A percentile compares a stretch with the other conserved stretches of the same genome.
These are phyloP conservation scores for Drosophila mojavensis DNA, from an alignment of 1,140 invertebrate genomes.

Conservation along the genomic window DNA sequence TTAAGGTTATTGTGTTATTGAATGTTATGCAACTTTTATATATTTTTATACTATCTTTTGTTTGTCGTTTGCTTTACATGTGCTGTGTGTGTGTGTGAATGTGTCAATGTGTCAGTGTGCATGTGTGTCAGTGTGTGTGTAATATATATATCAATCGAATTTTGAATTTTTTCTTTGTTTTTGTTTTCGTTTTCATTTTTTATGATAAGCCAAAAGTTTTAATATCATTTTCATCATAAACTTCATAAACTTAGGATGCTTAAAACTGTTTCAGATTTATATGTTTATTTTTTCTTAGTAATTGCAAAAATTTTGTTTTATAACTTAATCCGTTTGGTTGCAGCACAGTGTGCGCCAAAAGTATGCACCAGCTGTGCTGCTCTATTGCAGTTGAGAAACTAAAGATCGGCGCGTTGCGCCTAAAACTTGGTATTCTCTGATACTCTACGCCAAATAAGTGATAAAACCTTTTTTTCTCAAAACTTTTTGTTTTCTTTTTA, in stretches of 20 bases:
- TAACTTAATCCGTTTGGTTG: constrained; percentile 61
- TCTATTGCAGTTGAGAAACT: constrained; percentile 74
- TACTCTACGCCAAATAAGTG: constrained; percentile 81
- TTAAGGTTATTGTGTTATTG: constrained; percentile 51
- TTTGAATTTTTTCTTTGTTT: constrained; percentile 56
- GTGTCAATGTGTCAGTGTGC: not conserved
- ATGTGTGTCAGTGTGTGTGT: constrained; percentile 63
- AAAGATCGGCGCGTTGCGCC: constrained; percentile 48
- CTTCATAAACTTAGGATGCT: constrained; percentile 60
- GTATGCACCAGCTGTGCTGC: constrained; percentile 48
- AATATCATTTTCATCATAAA: constrained; percentile 57
- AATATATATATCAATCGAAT: constrained; percentile 74
- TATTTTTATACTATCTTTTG: constrained; percentile 67
- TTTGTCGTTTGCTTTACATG: constrained; percentile 41
- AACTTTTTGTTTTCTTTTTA: constrained; percentile 57
- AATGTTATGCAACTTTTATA: constrained; percentile 69
- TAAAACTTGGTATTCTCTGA: constrained; percentile 46
- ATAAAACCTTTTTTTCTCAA: constrained; percentile 72
- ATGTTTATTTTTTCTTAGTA: constrained; percentile 34
- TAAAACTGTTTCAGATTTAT: constrained; percentile 52
- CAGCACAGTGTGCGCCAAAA: constrained; percentile 68
- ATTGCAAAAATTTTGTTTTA: constrained; percentile 47
- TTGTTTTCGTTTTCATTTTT: constrained; percentile 52
- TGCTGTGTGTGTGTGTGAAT: constrained; percentile 48
- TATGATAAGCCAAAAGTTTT: constrained; percentile 77